Evolutionary conservation across 2,797 vertebrate genomes (phyloP).

Genomic region (Intellagama lesueurii): DNA sequence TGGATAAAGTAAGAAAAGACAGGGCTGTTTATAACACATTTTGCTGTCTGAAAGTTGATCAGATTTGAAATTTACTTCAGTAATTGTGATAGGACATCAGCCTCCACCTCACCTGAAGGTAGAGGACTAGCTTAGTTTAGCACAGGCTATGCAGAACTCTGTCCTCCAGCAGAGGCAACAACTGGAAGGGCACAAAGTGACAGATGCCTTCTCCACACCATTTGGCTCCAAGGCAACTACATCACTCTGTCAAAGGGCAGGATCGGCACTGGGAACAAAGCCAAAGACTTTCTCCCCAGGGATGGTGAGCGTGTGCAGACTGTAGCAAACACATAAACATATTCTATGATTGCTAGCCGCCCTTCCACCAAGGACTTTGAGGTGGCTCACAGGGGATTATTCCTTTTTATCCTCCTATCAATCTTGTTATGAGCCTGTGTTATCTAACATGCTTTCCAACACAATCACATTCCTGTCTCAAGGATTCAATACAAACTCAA

Average conservation of each 20-base stretch:
- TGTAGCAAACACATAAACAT: neutral
- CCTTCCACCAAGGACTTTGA: conserved; percentile 3
- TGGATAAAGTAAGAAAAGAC: neutral
- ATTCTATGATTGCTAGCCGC: neutral
- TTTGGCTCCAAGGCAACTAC: neutral
- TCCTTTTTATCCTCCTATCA: conserved; percentile 17
- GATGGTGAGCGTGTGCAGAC: too few relatives aligned
- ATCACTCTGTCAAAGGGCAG: neutral
- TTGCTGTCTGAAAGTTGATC: neutral
- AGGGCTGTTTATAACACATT: neutral
- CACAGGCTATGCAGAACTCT: neutral
- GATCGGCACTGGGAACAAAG: neutral
- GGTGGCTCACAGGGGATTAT: conserved; percentile 11
- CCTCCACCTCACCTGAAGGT: neutral
- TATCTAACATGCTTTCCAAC: conserved; percentile 8
- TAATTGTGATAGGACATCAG: neutral
- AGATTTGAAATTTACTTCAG: neutral
- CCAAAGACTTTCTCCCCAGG: neutral
- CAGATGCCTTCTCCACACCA: neutral
- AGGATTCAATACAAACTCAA: neutral
- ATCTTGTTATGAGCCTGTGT: conserved; percentile 4
- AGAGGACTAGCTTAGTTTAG: neutral
- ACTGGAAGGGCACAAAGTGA: neutral
- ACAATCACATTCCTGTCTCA: neutral
- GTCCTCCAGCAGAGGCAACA: neutral